Conservation (phyloP, 64 coral and sea anemone species). For the Montipora capricornis region DNA sequence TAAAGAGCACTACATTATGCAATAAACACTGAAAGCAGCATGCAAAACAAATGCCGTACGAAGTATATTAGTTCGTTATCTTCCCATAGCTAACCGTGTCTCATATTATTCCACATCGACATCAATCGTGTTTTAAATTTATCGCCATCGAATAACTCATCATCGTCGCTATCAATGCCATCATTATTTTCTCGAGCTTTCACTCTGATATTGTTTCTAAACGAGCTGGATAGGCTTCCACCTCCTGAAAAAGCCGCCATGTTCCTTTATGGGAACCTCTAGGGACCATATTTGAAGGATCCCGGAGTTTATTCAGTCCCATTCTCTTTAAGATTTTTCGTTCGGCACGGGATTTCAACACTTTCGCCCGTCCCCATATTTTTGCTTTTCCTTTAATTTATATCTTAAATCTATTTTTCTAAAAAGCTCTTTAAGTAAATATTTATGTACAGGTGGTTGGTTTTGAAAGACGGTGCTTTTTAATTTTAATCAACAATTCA, state of each 20-base stretch:
- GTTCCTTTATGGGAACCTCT: constrained; percentile 33
- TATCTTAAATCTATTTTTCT: too few species aligned
- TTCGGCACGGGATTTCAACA: neutral
- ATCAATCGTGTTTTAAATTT: constrained; percentile 78
- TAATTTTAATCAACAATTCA: too few species aligned
- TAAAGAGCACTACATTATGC: too few species aligned
- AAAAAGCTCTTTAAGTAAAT: too few species aligned
- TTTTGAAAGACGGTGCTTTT: too few species aligned
- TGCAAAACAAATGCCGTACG: too few species aligned
- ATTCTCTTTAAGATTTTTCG: neutral
- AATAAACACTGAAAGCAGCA: too few species aligned
- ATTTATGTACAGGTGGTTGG: too few species aligned
- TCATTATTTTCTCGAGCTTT: constrained; percentile 73
- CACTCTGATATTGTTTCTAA: neutral
- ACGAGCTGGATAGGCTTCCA: neutral
- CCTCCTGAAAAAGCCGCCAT: constrained; percentile 67
- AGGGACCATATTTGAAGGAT: neutral
- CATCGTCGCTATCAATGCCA: constrained; percentile 80
- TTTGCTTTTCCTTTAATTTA: too few species aligned
- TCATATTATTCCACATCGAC: constrained; percentile 89
- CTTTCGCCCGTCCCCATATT: neutral
- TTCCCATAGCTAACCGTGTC: constrained; percentile 60
- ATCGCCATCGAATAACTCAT: constrained; percentile 91
- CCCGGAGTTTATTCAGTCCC: neutral
- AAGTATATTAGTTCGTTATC: too few species aligned